Evolutionary conservation across 1,140 invertebrate genomes (phyloP), one percentile per base, ranked within the genome.

Genomic region (Pogonognathellus flavescens): DNA sequence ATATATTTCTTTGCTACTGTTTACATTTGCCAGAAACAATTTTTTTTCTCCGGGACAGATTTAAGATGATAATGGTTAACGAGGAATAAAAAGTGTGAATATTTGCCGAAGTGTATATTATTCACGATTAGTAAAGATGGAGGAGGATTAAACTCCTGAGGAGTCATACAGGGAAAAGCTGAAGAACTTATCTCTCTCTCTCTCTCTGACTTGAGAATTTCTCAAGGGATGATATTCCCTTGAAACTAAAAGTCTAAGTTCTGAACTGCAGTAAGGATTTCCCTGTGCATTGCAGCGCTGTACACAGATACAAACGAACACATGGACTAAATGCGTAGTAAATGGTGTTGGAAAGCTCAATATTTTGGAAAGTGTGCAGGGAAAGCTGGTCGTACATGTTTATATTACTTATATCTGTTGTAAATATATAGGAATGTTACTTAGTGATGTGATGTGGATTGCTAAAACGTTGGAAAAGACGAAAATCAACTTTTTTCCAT

Each of bases 401-500:
- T 41, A 41, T 41, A 41, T 41, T 41, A 41, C 31, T 41, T 41
- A 41, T 41, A 41, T 41, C 2, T 41, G 31, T 41, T 41, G 31
- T 41, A 41, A 41, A 41, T 41, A 41, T 41, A 41, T 41, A 41
- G 22, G 59, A 60, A 70, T 41, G 66, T 7, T 70, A 41, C 25
- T 9, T 11, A 31, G 66, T 70, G 66, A 70, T 70, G 62, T 70
- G 62, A 70, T 41, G 66, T 70, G 66, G 66, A 31, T 25, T 70
- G 25, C 22, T 10, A 41, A 70, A 16, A 25, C 6, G 66, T 41
- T 25, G 11, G 25, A 7, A 31, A 7, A 70, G 2, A 70, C 16
- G 66, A 70, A 70, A 70, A 70, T 76, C 31, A 76, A 76, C 70
- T 76, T 76, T 76, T 66, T 76, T 76, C 70, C 70, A 76, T 76